These are phyloP conservation scores for Aptenodytes patagonicus DNA, from an alignment of 2,113 vertebrate species.

Conservation along the genomic window DNA sequence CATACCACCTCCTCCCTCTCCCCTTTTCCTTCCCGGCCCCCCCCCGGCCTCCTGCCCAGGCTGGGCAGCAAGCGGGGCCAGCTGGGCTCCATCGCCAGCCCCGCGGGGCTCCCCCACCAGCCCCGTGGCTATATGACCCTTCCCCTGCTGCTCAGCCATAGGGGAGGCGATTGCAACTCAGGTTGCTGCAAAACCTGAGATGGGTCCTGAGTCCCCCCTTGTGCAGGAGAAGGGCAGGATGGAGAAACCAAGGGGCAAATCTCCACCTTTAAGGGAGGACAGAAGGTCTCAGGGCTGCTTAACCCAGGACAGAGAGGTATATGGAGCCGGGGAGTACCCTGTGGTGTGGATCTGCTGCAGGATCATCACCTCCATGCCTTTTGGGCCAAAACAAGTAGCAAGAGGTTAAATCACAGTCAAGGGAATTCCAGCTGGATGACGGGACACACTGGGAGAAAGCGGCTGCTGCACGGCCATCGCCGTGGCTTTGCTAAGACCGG, in stretches of 20 bases:
- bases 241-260: not conserved
- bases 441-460: not conserved
- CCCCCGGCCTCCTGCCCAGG: not conserved
- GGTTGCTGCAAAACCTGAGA: not conserved
- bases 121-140: not conserved
- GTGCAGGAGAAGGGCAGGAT: not conserved
- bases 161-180: not conserved
- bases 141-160: not conserved
- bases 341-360: not conserved
- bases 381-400: not conserved
- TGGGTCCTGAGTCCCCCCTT: not conserved
- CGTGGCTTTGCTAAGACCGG: not conserved
- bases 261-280: no score
- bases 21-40: not conserved
- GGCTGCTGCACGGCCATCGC: fast-evolving
- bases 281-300: not conserved
- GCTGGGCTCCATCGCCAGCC: not conserved
- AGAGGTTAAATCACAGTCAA: not conserved
- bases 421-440: not conserved
- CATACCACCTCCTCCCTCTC: not conserved
- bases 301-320: fast-evolving
- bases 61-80: not conserved
- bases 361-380: fast-evolving
- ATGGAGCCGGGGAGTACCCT: not conserved
- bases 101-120: not conserved